Evolutionary conservation across 2,797 vertebrate genomes (phyloP).

Genomic region (Loris lydekkerianus): DNA sequence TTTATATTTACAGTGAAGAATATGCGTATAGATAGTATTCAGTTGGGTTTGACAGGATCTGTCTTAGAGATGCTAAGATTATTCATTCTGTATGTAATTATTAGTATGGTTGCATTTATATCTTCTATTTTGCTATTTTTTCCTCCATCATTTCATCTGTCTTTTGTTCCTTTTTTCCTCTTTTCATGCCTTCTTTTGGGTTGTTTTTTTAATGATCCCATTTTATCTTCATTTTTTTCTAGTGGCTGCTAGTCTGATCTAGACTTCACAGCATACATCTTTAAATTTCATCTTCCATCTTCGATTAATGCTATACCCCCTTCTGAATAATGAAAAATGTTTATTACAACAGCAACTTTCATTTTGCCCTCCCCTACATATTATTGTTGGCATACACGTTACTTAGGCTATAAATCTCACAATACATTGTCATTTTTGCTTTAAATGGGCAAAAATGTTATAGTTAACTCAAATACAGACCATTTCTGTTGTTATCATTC

Average conservation of each 20-base stretch:
- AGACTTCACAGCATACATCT: neutral
- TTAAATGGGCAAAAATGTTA: constrained; percentile 15
- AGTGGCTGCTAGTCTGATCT: neutral
- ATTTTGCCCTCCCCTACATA: neutral
- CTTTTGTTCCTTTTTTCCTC: neutral
- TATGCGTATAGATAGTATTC: neutral
- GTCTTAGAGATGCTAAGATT: neutral
- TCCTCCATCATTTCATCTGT: neutral
- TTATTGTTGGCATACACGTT: neutral
- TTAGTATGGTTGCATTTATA: constrained; percentile 12
- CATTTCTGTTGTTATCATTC: neutral
- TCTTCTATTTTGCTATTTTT: neutral
- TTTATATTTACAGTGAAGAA: constrained; percentile 3
- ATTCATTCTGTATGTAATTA: neutral
- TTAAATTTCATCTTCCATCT: neutral
- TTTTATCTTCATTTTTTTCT: constrained; percentile 51
- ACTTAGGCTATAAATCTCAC: neutral
- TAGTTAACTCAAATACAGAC: neutral
- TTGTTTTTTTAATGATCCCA: neutral
- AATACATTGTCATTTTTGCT: neutral
- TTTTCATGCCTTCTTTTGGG: constrained; percentile 10
- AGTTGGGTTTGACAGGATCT: neutral
- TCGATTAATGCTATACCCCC: neutral
- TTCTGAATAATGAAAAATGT: neutral
- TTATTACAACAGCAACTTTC: neutral